Evolutionary conservation across 2,888 invertebrate genomes (phyloP), one percentile per base, ranked within the genome.

Genomic region (Drosophila borborema): DNA sequence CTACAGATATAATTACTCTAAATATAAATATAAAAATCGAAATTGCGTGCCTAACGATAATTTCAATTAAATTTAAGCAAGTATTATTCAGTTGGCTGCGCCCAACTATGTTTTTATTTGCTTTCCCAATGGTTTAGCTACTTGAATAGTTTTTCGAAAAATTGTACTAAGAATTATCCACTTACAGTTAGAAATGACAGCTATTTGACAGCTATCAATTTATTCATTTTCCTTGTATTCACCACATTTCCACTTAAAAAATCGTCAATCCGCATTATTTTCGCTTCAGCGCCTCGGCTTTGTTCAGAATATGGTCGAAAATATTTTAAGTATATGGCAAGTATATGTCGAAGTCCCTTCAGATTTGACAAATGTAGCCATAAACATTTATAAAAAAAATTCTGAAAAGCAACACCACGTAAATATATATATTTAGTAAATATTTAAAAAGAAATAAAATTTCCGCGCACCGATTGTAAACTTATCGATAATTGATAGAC

Each of bases 241-340:
- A 14, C 51, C 51, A 28, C 77, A 78, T n/a, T 38, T 20, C 20
- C 36, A 53, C 90, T 89, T 66, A 45, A 65, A 71, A 48, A 38
- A 20, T 16, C 10, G 49, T 20, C 60, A 54, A 64, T 58, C 14
- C 49, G 38, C 23, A 82, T 89, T 81, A 79, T 45, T 63, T 72
- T 66, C 84, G 66, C 71, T 68, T 72, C 76, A 75, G 59, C 74
- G 72, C 64, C 12, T 59, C 55, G 48, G 58, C 20, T 69, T 61
- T 55, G 68, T 63, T 56, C 34, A 43, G 28, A 51, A 1, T 20
- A 20, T 8, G 12, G 3, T 18, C 8, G 46, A n/a, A 9, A 34
- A 18, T 20, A 20, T 36, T 20, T 18, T 7, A 14, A 20, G 9
- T 34, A 34, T 23, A 23, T 23, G 4, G 3, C 3, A 2, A 36